phyloP scores from a whole-genome alignment of 2,888 invertebrate genomes.

The Parasteatoda lunata region DNA sequence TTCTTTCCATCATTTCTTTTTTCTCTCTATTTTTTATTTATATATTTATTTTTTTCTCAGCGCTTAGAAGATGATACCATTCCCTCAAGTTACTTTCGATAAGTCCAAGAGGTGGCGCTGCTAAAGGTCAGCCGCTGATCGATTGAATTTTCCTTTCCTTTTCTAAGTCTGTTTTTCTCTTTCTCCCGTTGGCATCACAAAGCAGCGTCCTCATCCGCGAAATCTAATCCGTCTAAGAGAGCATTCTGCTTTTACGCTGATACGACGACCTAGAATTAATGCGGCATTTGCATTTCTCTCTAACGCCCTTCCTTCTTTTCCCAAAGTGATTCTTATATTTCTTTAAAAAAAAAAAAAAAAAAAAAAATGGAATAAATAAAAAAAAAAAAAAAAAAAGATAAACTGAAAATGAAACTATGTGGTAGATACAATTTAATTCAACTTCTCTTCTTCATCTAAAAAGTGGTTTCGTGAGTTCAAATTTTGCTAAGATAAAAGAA shows the following conservation, averaged over 20 bases:
- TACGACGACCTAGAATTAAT: conserved; percentile 44
- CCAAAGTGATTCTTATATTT: conserved; percentile 27
- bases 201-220: conserved; percentile 40
- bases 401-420: conserved; percentile 4
- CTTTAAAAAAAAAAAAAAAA: neutral
- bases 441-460: neutral
- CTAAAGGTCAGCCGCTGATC: conserved; percentile 59
- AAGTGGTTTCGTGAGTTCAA: neutral
- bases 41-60: neutral
- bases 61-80: conserved; percentile 6
- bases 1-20: too few species aligned
- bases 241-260: conserved; percentile 47
- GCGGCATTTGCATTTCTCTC: conserved; percentile 46
- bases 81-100: conserved; percentile 24
- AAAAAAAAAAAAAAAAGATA: neutral
- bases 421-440: conserved; percentile 2
- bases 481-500: neutral
- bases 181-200: conserved; percentile 43
- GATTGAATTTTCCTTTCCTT: conserved; percentile 54
- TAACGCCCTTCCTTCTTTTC: neutral
- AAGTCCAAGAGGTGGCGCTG: conserved; percentile 57
- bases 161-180: conserved; percentile 22
- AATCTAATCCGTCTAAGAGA: conserved; percentile 48
- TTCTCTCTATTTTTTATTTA: neutral
- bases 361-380: too few species aligned